These are phyloP conservation scores for Microctonus brassicae DNA, from an alignment of 2,888 invertebrate genomes.

Conservation along the genomic window DNA sequence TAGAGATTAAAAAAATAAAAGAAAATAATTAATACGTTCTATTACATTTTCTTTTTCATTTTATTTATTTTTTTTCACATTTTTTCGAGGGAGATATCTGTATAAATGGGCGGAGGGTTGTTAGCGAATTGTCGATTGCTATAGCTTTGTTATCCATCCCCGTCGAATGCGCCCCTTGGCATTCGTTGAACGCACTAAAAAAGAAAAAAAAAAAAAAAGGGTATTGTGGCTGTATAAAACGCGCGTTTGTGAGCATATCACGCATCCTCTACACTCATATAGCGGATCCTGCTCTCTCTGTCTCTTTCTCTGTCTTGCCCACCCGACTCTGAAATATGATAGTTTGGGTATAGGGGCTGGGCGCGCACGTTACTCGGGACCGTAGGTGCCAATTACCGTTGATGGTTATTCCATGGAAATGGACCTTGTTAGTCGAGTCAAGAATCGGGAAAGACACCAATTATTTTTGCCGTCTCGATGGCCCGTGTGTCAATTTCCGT, in stretches of 20 bases:
- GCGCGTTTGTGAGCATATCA: constrained; percentile 57
- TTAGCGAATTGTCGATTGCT: constrained; percentile 64
- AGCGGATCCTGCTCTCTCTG: constrained; percentile 39
- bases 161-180: constrained; percentile 12
- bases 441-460: constrained; percentile 64
- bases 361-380: constrained; percentile 39
- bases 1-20: not conserved
- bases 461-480: constrained; percentile 63
- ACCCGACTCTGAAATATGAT: constrained; percentile 64
- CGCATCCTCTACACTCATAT: constrained; percentile 50
- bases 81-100: not conserved
- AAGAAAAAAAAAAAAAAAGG: no score
- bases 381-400: constrained; percentile 68
- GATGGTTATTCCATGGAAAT: constrained; percentile 70
- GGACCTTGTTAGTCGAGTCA: constrained; percentile 66
- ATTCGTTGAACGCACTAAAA: not conserved
- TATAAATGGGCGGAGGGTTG: constrained; percentile 55
- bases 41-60: not conserved
- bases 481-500: constrained; percentile 40
- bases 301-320: constrained; percentile 42
- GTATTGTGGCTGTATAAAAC: constrained; percentile 55
- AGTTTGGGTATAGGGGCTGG: constrained; percentile 42
- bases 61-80: not conserved
- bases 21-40: not conserved
- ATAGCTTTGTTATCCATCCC: constrained; percentile 60